Base-by-base conservation (phyloP, 1,140 invertebrate genomes). In the Drosophila mojavensis region DNA sequence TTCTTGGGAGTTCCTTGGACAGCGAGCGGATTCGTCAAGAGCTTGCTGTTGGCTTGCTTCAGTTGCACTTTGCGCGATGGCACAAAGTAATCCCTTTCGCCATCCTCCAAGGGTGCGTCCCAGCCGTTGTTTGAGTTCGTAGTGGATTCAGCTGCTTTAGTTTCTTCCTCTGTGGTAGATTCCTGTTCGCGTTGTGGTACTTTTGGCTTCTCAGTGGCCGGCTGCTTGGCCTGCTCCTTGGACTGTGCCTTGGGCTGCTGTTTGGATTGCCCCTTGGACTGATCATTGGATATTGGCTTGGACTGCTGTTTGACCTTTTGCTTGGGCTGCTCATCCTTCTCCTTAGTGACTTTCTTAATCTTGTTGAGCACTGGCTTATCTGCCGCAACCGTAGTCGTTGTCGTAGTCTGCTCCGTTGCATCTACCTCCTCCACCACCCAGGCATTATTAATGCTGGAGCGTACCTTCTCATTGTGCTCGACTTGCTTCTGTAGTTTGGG, bases 21-120 rank as follows among this genome's bases (percentile, higher is more conserved):
- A 50, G 56, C 53, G 7, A 65, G 55, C 4, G 86, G 69, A 70
- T 83, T 90, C 4, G 78, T 67, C 11, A 86, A 63, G 47, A 88
- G 48, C 58, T 79, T 75, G 7, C 45, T 81, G 20, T 88, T 88
- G 15, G 80, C 84, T 64, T 84, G 90, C 63, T 81, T 92, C 36
- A 76, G 56, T 81, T 69, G 90, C 30, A 70, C 50, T 54, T 93
- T 93, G 11, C 92, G 91, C 2, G 92, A 92, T 24, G 91, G 88
- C n/a, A 93, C 62, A 72, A 93, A 93, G 36, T 89, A 86, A 63
- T 93, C 93, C 20, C 86, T 56, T 79, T 93, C 93, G 11, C 92
- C 93, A n/a, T 88, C 63, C 51, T 83, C 50, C 9, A 93, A 63
- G 20, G 92, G 90, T 3, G 80, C 77, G 7, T 93, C 83, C 93